Evolutionary conservation across 2,797 vertebrate genomes (phyloP), one percentile per base, ranked within the genome.

Genomic region (Chromobotia macracanthus): DNA sequence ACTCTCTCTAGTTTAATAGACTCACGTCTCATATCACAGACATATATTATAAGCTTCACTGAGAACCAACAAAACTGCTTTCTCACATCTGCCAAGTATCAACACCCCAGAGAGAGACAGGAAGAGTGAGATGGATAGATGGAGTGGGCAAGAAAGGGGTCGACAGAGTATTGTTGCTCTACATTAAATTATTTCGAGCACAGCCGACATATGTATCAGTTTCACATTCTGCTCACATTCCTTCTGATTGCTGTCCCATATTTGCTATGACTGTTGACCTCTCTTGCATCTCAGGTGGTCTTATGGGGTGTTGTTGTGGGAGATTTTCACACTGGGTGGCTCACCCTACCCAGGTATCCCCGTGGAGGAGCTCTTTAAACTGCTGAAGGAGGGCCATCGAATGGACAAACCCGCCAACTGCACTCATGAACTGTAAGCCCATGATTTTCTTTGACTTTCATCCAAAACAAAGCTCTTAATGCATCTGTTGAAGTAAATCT

Each of bases 331-430:
- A 0, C 91, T 99, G 87, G 97, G 98, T 3, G 98, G 98, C 15
- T 99, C 97, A 0, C 98, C 98, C 0, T 98, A 99, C 79, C 98
- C 98, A 0, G 98, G 98, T 44, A 97, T 99, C 91, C 98, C 98
- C 0, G 98, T 99, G 41, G 98, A 99, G 81, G 97, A 99, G 66
- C 96, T 99, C 63, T 99, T 99, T 89, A 99, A 99, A 88, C 95
- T 99, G 86, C 93, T 99, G 87, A 98, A 97, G 92, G 98, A 99
- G 88, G 97, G 97, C 18, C 97, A 99, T 86, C 95, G 98, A 75
- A 99, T 99, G 98, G 98, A 99, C 92, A 99, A 96, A 84, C 98
- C 98, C 0, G 96, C 96, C 84, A 98, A 98, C 92, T 99, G 98
- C 92, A 98, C 96, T 1, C 97, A 98, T 8, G 97, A 99, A 75